Evolutionary conservation across 1,140 invertebrate genomes (phyloP), one percentile per base, ranked within the genome.

Genomic region (Drosophila pachea): DNA sequence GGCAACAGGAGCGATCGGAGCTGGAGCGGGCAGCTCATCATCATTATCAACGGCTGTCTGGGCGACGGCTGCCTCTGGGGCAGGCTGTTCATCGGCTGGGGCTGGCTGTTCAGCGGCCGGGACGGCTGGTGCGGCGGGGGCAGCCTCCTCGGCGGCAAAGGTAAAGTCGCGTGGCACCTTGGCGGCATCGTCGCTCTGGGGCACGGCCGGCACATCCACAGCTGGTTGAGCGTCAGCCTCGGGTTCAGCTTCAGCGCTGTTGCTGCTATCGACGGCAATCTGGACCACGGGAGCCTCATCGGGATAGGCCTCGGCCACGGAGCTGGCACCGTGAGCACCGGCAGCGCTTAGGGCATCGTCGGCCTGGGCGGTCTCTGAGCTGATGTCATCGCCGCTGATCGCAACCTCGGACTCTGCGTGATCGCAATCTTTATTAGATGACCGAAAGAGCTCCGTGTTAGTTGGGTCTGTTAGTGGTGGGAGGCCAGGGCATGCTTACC

Each of bases 271-370:
- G 43, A 74, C 59, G 29, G 82, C 69, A 50, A 82, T 70, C 45
- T 77, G 77, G n/a, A 77, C 77, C 5, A 81, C 81, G 0, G 79
- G 84, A 7, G 62, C 75, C 47, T 84, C 73, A 6, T 87, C 86
- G 14, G 88, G 88, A 52, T 81, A 89, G 52, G 88, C 88, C 59
- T 89, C 88, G 35, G 88, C 86, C 47, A 88, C 69, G n/a, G 88
- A 86, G 54, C 68, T 87, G 35, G 81, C 71, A 5, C 79, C 74
- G 52, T 87, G 75, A 38, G 74, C 84, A 22, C 77, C 83, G 50
- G 81, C 87, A 49, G 82, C 78, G 11, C 71, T 71, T 12, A 87
- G 43, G 2, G 59, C 73, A 73, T 88, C 87, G 11, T 87, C 86
- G n/a, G 40, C 62, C 35, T 70, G 75, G 50, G 72, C 73, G 36